Evolutionary conservation across 2,113 vertebrate species (phyloP), one percentile per base, ranked within the genome.

Genomic region (Melanerpes formicivorus): DNA sequence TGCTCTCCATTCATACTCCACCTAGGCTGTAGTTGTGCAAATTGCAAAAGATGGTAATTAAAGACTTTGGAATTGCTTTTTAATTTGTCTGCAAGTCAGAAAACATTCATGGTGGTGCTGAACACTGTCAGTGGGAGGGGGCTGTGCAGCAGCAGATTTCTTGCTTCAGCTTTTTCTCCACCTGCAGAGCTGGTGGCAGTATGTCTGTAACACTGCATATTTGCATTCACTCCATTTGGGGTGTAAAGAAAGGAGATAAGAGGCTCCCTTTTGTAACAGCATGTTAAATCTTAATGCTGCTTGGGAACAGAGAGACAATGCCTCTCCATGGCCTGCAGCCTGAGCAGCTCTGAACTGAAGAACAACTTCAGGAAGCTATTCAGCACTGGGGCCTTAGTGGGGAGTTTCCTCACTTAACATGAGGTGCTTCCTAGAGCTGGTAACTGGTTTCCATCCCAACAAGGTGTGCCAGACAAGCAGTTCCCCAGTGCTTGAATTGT

Each of bases 121-220:
- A 73, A 58, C 85, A 50, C 50, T 48, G 21, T 71, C 75, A 42
- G 59, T 87, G 27, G 6, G 4, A 75, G 67, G 30, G 18, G 46
- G 63, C 48, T 4, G 25, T 83, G 65, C 12, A 10, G 80, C 66
- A 89, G 78, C 62, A 75, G 62, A 87, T 80, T 77, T 78, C 58
- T 76, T 76, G 37, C 64, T 94, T 69, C 62, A 93, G 40, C 59
- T 91, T 87, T 89, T 89, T 54, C 9, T 87, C 67, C 64, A 82
- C 88, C 85, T 88, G 82, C 69, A 73, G 65, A 90, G 70, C 60
- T 3, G 4, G 46, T 88, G 66, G 32, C 56, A 70, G 7, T 65
- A 40, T 80, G 82, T 87, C 71, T 72, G 37, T 65, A 32, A 91
- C 88, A 88, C 5, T 74, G 13, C 32, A 0, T 88, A 22, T 92